Conservation (phyloP, 2,113 vertebrate species). For the Dipodomys ordii region DNA sequence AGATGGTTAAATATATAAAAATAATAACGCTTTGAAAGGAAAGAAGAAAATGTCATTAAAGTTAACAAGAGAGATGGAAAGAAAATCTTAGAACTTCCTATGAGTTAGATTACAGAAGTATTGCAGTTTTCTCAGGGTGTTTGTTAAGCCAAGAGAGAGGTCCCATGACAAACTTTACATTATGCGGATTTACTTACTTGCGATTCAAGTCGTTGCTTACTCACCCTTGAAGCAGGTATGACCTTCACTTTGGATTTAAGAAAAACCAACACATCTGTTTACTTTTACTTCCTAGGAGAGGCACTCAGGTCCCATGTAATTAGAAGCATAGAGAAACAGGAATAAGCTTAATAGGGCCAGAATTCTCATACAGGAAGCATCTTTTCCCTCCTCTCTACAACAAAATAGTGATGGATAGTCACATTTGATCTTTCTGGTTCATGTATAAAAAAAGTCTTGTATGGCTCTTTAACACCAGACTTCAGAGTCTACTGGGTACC, state of each 20-base stretch:
- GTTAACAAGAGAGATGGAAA: neutral
- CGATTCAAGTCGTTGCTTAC: neutral
- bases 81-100: neutral
- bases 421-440: neutral
- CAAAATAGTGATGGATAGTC: neutral
- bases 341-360: neutral
- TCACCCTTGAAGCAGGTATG: neutral
- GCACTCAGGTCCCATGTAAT: neutral
- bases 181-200: neutral
- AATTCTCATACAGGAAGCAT: neutral
- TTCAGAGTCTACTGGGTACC: neutral
- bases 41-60: conserved; percentile 50
- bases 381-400: neutral
- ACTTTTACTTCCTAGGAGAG: conserved; percentile 2
- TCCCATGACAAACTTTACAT: neutral
- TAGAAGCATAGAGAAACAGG: conserved; percentile 3
- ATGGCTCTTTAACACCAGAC: neutral
- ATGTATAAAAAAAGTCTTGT: neutral
- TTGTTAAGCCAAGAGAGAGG: conserved; percentile 9
- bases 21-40: conserved; percentile 67
- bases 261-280: conserved; percentile 20
- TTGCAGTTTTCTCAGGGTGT: neutral
- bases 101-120: neutral
- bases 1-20: conserved; percentile 76
- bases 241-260: conserved; percentile 39